phyloP scores from a whole-genome alignment of 1,140 invertebrate genomes.

The Drosophila ironensis region DNA sequence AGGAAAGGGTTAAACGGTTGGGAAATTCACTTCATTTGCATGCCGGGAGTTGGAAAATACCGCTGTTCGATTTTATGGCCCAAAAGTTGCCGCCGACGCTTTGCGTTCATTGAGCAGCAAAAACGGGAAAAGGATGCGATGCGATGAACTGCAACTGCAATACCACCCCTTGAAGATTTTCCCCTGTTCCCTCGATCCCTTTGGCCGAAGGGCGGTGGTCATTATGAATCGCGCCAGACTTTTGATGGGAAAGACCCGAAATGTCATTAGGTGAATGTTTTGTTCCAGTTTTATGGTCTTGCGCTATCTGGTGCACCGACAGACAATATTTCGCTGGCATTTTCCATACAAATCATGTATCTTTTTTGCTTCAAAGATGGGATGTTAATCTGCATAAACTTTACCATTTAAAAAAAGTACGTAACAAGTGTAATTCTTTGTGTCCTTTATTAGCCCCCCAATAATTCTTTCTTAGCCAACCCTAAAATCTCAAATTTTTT shows the following conservation, averaged over 20 bases:
- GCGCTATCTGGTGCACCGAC: constrained; percentile 20
- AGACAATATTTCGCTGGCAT: background rate
- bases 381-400: too few relatives aligned
- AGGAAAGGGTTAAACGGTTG: constrained; percentile 60
- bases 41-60: constrained; percentile 54
- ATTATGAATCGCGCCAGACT: constrained; percentile 76
- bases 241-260: constrained; percentile 77
- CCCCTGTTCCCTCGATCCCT: constrained; percentile 23
- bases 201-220: too few relatives aligned
- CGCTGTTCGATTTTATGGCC: constrained; percentile 46
- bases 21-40: constrained; percentile 71
- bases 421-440: too few relatives aligned
- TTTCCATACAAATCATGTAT: too few relatives aligned
- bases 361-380: too few relatives aligned
- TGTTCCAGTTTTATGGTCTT: constrained; percentile 55
- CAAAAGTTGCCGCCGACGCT: constrained; percentile 58
- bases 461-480: too few relatives aligned
- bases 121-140: background rate
- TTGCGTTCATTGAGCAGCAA: constrained; percentile 56
- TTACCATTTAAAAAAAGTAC: too few relatives aligned
- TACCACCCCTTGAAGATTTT: background rate
- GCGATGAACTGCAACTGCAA: too few relatives aligned
- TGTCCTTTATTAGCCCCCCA: too few relatives aligned
- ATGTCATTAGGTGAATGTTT: constrained; percentile 72
- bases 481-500: too few relatives aligned